These are phyloP conservation scores for Agonum fuliginosum DNA, from an alignment of 2,888 invertebrate species.

Conservation along the genomic window DNA sequence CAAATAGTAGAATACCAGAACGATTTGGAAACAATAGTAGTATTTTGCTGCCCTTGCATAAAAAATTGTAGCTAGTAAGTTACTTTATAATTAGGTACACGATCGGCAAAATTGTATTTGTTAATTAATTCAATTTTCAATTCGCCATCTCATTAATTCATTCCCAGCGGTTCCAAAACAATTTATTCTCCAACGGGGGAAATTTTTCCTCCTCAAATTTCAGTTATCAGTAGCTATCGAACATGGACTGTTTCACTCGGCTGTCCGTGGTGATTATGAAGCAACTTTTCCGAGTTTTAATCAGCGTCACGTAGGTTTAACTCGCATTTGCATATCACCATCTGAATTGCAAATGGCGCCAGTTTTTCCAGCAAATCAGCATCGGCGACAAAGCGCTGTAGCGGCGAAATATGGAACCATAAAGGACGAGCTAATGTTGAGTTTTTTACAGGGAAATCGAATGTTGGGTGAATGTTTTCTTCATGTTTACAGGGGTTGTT, in stretches of 20 bases:
- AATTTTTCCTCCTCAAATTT: no score
- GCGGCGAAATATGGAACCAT: not conserved
- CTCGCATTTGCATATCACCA: conserved; percentile 47
- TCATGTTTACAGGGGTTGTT: conserved; percentile 1
- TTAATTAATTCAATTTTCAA: no score
- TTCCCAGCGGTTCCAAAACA: no score
- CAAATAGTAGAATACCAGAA: no score
- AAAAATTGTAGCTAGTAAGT: no score
- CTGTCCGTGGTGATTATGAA: conserved; percentile 33
- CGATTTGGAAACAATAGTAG: no score
- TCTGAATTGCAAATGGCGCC: conserved; percentile 51
- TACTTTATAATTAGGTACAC: no score
- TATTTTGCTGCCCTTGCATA: no score
- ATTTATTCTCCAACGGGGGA: not conserved
- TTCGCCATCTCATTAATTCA: no score
- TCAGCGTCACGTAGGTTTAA: conserved; percentile 41
- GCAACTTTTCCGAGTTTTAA: conserved; percentile 50
- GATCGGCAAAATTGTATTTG: no score
- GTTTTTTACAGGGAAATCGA: not conserved
- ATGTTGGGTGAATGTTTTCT: conserved; percentile 6
- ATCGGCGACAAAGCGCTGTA: not conserved
- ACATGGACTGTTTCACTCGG: conserved; percentile 41
- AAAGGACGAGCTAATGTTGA: conserved; percentile 11
- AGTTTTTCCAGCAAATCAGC: conserved; percentile 32
- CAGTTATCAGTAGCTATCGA: conserved; percentile 2